These are phyloP conservation scores for Euphydryas editha DNA, from an alignment of 2,888 invertebrate species.

Conservation along the genomic window DNA sequence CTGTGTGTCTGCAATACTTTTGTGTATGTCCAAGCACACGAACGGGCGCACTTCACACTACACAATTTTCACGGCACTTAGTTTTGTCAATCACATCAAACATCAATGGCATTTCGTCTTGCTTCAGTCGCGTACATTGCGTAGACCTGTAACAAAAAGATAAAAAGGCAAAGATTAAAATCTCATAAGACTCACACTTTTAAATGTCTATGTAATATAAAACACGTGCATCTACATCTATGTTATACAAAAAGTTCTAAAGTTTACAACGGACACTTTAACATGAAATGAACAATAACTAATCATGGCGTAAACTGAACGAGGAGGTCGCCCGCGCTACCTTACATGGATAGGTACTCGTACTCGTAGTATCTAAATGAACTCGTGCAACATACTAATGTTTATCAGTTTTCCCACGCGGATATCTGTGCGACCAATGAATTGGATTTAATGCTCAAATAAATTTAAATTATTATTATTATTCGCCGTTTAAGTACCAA, in stretches of 20 bases:
- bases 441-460: slow-evolving; percentile 36
- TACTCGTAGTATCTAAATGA: neutral
- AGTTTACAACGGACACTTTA: too few relatives aligned
- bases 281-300: too few relatives aligned
- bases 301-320: too few relatives aligned
- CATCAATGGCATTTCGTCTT: neutral
- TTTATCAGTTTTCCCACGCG: neutral
- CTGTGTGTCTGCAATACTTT: neutral
- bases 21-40: slow-evolving; percentile 34
- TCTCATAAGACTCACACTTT: too few relatives aligned
- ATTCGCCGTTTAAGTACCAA: slow-evolving; percentile 13
- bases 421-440: neutral
- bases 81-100: neutral
- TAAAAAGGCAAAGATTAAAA: neutral
- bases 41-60: neutral
- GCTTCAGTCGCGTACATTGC: neutral
- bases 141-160: slow-evolving; percentile 12
- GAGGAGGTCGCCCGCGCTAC: too few relatives aligned
- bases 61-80: slow-evolving; percentile 8
- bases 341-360: too few relatives aligned
- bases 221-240: too few relatives aligned
- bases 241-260: too few relatives aligned
- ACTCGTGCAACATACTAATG: neutral
- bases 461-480: slow-evolving; percentile 30
- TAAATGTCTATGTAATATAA: neutral